Base-by-base conservation (phyloP, 2,888 invertebrate genomes). In the Lysandra bellargus region DNA sequence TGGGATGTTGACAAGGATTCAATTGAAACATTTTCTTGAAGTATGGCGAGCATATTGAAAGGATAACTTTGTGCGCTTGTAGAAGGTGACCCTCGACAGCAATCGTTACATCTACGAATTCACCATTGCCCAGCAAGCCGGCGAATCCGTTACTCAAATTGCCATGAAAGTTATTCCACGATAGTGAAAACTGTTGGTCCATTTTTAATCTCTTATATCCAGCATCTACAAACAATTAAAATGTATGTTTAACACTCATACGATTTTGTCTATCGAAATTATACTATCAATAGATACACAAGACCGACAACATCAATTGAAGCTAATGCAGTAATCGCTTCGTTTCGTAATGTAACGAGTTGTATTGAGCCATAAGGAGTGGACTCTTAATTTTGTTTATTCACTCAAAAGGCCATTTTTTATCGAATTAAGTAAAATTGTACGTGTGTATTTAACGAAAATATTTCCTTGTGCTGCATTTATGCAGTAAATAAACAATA, bases 111-210 rank as follows among this genome's bases (percentile, higher is more conserved):
- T 96, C 96, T 49, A 96, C 96, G 82, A 96, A 94, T 86, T 95
- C 95, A 84, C 95, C 94, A 86, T 95, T 95, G 83, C 95, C 95
- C 82, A 96, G 89, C 86, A 96, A 90, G 86, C 95, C 95, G 89
- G 95, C 95, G 85, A 96, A 96, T 80, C 96, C 96, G 87, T 95
- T 95, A 84, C 96, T 95, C 85, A 96, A 94, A 88, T 96, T 96
- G 82, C 96, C 96, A 90, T 96, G 96, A 94, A 96, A 96, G 92
- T 96, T 96, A 88, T 96, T 96, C 96, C 96, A 96, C 88, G 96
- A 96, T 89, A 96, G 94, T 88, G 96, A 96, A 88, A 96, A 96
- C 90, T 96, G 96, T 91, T 96, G 96, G 88, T 95, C 95, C 94
- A 95, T 95, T 88, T 92, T 88, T 92, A 95, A 92, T 84, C 87